Evolutionary conservation across 1,140 invertebrate genomes (phyloP).

Genomic region (Ridgeia piscesae): DNA sequence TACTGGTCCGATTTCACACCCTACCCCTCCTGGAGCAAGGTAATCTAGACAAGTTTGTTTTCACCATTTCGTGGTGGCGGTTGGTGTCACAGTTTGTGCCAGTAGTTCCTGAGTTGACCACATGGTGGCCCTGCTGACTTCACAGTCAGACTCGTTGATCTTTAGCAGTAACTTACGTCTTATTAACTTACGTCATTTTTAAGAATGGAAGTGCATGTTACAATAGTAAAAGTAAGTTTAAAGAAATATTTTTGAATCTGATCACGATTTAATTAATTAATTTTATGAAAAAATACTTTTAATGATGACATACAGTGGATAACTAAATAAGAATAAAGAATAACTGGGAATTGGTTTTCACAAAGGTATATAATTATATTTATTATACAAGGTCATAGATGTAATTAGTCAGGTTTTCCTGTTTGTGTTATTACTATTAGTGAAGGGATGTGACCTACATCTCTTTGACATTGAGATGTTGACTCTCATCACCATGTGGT

Average conservation of each 20-base stretch:
- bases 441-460: neutral
- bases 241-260: neutral
- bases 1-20: slow-evolving; percentile 3
- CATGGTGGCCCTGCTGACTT: neutral
- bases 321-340: too few relatives aligned
- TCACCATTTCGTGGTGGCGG: neutral
- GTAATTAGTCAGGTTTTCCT: neutral
- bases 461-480: neutral
- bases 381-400: neutral
- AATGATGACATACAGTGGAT: neutral
- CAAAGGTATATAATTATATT: neutral
- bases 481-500: neutral
- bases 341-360: neutral
- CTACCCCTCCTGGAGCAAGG: neutral
- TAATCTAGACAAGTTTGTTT: slow-evolving; percentile 1
- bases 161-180: neutral
- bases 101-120: neutral
- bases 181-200: neutral
- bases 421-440: neutral
- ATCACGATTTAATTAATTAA: neutral
- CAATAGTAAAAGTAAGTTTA: neutral
- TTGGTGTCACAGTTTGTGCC: neutral
- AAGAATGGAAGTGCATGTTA: neutral
- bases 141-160: neutral
- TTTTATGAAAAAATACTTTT: too few relatives aligned